phyloP scores from a whole-genome alignment of 2,113 vertebrate genomes.

The Nothobranchius furzeri region DNA sequence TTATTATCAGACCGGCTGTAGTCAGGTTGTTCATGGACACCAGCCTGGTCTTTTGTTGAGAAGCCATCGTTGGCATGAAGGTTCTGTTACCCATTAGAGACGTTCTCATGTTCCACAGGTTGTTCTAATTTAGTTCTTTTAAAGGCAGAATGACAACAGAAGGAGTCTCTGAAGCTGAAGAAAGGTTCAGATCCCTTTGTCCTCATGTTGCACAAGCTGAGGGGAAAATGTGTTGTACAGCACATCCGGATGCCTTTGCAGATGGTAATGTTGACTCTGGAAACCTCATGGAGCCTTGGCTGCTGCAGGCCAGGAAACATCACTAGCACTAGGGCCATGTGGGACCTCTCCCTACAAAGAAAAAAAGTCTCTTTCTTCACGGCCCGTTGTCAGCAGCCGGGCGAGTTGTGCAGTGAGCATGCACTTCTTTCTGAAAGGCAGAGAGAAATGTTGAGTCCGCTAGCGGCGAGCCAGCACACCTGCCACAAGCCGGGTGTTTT shows the following conservation, averaged over 20 bases:
- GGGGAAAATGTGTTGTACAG: constrained; percentile 44
- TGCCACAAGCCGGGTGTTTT: constrained; percentile 63
- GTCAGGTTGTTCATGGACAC: background rate
- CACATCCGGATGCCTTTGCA: constrained; percentile 66
- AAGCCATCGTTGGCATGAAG: constrained; percentile 17
- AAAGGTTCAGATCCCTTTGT: constrained; percentile 31
- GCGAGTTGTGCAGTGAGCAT: constrained; percentile 63
- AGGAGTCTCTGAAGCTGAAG: constrained; percentile 33
- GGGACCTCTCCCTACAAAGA: constrained; percentile 68
- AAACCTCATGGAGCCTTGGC: constrained; percentile 39
- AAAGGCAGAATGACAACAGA: constrained; percentile 39
- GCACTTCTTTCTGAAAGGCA: constrained; percentile 65
- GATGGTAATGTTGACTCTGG: constrained; percentile 72
- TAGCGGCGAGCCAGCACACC: constrained; percentile 54
- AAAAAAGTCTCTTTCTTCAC: constrained; percentile 68
- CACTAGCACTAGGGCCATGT: constrained; percentile 85
- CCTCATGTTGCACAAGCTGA: constrained; percentile 33
- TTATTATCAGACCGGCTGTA: background rate
- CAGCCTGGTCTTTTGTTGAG: background rate
- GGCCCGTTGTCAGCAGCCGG: constrained; percentile 77
- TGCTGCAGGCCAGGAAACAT: constrained; percentile 72
- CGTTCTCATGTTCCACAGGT: constrained; percentile 42
- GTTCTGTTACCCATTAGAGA: constrained; percentile 36
- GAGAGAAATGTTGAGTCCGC: constrained; percentile 76
- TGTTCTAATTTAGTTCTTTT: constrained; percentile 32